Evolutionary conservation across 2,113 vertebrate species (phyloP), one percentile per base, ranked within the genome.

Genomic region (Nerophis ophidion): DNA sequence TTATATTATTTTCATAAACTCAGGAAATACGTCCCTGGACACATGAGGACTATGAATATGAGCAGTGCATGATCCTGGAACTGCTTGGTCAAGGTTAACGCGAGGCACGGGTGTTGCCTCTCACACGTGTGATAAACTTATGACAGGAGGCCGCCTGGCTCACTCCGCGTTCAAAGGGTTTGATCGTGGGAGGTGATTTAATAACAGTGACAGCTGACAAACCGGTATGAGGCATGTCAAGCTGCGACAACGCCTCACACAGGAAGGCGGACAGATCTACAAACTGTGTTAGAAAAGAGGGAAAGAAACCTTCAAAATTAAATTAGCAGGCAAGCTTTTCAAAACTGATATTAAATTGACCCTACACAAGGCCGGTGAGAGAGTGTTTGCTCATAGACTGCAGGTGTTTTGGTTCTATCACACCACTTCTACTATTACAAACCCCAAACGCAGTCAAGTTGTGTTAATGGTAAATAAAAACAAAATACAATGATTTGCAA

Each of bases 121-220:
- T 16, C 13, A 49, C 7, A 15, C 45, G 19, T 56, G 60, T 49
- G 47, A 53, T 35, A 44, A 48, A 57, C 26, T 6, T 63, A 62
- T 36, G 16, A 46, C 40, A 33, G 34, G 36, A 62, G 59, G 40
- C 62, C 49, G 52, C 34, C 46, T 42, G 15, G 48, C 59, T 15
- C 44, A 6, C 34, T 53, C 6, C 8, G 7, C 44, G 53, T 59
- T 72, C 38, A 33, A 42, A 51, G 61, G 53, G 50, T 59, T 70
- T 35, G 66, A 40, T 79, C 59, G 55, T 26, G 15, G 66, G 61
- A 74, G 60, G 17, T 48, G 63, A 67, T 62, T 36, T 38, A 60
- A 66, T 56, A 45, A 57, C 0, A 34, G 26, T 34, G 65, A 49
- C 65, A 74, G 65, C 60, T 52, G 60, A 72, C 68, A 68, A 74